Evolutionary conservation across 2,113 vertebrate genomes (phyloP).

Genomic region (Plecturocebus donacophilus): DNA sequence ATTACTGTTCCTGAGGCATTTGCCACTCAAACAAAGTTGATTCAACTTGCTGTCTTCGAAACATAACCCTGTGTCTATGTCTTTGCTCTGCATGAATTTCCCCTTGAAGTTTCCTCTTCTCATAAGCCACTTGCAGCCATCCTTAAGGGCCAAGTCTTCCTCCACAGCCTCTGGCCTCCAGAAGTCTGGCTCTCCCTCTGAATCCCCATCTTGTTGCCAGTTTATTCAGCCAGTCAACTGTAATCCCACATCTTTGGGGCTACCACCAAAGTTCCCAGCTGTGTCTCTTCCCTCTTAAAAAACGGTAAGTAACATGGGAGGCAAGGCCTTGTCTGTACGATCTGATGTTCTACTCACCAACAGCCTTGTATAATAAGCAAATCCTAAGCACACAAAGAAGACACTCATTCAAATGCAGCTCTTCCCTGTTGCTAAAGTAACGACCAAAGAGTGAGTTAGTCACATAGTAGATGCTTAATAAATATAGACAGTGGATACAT

Average conservation of each 20-base stretch:
- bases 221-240: not conserved
- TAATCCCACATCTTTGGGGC: not conserved
- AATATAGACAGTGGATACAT: not conserved
- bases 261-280: no score
- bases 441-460: not conserved
- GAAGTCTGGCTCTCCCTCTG: not conserved
- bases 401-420: not conserved
- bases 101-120: not conserved
- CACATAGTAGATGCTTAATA: rapidly evolving
- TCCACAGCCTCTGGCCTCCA: not conserved
- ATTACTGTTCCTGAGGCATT: rapidly evolving
- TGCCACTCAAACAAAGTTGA: no score
- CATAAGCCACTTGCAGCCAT: rapidly evolving
- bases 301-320: not conserved
- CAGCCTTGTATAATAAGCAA: not conserved
- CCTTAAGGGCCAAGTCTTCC: no score
- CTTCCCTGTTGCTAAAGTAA: not conserved
- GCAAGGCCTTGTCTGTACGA: not conserved
- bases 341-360: not conserved
- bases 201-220: not conserved
- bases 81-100: not conserved
- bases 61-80: no score
- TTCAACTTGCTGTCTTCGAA: not conserved
- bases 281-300: not conserved
- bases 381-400: not conserved